These are phyloP conservation scores for Punctoribates punctum DNA, from an alignment of 2,888 invertebrate genomes.

Conservation along the genomic window DNA sequence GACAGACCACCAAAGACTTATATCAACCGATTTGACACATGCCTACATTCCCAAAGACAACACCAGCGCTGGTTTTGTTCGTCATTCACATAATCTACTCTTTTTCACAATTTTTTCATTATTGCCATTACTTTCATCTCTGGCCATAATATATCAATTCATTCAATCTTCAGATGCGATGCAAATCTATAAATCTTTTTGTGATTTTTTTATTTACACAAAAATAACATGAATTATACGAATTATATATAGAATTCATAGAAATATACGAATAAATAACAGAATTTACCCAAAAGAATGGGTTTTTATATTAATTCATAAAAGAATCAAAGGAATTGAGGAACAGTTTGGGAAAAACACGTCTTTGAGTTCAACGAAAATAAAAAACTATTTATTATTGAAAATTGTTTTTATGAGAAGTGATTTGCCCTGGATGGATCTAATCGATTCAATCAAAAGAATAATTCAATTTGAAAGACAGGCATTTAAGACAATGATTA, in stretches of 20 bases:
- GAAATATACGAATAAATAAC: not conserved
- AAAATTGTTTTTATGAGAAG: no score
- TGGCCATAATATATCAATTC: not conserved
- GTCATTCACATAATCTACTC: not conserved
- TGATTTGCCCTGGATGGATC: no score
- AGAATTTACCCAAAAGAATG: not conserved
- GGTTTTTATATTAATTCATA: no score
- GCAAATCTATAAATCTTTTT: constrained; percentile 11
- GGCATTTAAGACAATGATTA: not conserved
- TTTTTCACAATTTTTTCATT: not conserved
- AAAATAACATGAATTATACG: not conserved
- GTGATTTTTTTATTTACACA: not conserved
- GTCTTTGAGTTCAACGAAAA: no score
- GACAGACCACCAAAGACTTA: constrained; percentile 25
- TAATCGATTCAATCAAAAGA: no score
- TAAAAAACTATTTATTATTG: no score
- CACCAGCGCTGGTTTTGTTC: not conserved
- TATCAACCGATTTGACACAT: constrained; percentile 12
- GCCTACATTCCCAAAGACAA: not conserved
- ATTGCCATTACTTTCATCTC: not conserved
- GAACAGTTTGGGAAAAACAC: no score
- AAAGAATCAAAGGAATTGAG: no score
- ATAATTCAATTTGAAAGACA: no score
- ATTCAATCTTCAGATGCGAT: not conserved
- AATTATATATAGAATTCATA: not conserved